phyloP scores from a whole-genome alignment of 2,113 vertebrate genomes.

The Hipposideros armiger region DNA sequence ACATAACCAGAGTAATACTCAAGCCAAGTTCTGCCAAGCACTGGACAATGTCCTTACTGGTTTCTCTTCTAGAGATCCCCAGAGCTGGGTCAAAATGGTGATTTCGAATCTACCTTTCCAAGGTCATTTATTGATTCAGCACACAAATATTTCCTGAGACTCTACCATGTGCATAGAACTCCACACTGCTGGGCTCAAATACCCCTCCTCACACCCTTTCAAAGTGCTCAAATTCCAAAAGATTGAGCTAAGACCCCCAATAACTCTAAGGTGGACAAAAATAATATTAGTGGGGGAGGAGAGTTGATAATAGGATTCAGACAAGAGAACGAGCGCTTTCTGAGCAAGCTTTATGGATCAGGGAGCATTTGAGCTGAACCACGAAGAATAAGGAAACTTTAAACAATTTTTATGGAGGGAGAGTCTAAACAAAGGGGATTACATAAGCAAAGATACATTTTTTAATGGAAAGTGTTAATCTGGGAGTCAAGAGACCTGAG shows the following conservation, averaged over 20 bases:
- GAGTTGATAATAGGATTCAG: not conserved
- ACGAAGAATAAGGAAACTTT: constrained; percentile 1
- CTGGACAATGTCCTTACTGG: not conserved
- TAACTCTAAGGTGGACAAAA: too few relatives aligned
- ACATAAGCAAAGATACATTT: not conserved
- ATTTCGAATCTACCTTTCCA: not conserved
- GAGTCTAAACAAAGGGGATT: not conserved
- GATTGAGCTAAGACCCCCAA: too few relatives aligned
- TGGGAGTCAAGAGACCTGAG: not conserved
- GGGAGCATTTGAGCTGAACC: not conserved
- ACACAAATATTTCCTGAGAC: not conserved
- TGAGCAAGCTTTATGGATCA: not conserved
- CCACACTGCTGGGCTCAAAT: not conserved
- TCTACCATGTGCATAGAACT: not conserved
- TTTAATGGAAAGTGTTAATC: not conserved
- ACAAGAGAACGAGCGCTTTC: not conserved
- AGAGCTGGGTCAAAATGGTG: not conserved
- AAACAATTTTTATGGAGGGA: not conserved
- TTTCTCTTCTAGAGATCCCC: not conserved
- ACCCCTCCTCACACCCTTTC: not conserved
- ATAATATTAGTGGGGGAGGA: not conserved
- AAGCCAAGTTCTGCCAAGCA: not conserved
- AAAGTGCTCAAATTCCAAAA: not conserved
- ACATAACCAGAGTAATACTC: not conserved
- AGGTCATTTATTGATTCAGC: constrained; percentile 44